Evolutionary conservation across 2,113 vertebrate genomes (phyloP).

Genomic region (Telmatochromis brachygnathus): DNA sequence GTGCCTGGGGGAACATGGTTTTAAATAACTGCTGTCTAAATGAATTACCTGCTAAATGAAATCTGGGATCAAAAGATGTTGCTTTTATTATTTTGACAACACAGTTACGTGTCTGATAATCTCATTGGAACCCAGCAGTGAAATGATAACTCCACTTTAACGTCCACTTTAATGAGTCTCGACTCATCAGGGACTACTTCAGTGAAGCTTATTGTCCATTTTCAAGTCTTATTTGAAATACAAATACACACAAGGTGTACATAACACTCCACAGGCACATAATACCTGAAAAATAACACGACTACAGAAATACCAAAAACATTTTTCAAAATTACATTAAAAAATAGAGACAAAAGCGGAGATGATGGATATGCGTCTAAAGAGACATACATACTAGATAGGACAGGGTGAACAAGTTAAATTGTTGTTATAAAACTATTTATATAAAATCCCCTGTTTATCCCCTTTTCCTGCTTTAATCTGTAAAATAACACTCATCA

Average conservation of each 20-base stretch:
- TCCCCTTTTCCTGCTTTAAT: background rate
- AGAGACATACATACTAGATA: background rate
- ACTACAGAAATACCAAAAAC: accelerated
- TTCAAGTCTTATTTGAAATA: background rate
- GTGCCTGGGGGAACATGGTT: background rate
- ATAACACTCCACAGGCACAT: background rate
- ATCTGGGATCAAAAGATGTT: background rate
- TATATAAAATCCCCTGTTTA: accelerated
- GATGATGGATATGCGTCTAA: accelerated
- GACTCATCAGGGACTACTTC: background rate
- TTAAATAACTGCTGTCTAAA: background rate
- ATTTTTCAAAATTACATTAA: background rate
- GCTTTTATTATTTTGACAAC: background rate
- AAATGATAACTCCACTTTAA: background rate
- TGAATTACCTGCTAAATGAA: background rate
- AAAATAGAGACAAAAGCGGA: background rate
- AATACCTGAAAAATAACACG: accelerated
- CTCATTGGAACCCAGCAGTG: background rate
- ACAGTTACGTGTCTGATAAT: background rate
- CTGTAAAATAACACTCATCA: background rate
- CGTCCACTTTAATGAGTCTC: background rate
- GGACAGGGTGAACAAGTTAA: background rate
- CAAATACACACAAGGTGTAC: accelerated
- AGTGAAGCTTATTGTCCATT: background rate
- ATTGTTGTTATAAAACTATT: accelerated